Percentiles rank a stretch among this genome's conserved stretches.
These are phyloP conservation scores for Spodoptera frugiperda DNA, from an alignment of 1,140 invertebrate species.

Conservation along the genomic window DNA sequence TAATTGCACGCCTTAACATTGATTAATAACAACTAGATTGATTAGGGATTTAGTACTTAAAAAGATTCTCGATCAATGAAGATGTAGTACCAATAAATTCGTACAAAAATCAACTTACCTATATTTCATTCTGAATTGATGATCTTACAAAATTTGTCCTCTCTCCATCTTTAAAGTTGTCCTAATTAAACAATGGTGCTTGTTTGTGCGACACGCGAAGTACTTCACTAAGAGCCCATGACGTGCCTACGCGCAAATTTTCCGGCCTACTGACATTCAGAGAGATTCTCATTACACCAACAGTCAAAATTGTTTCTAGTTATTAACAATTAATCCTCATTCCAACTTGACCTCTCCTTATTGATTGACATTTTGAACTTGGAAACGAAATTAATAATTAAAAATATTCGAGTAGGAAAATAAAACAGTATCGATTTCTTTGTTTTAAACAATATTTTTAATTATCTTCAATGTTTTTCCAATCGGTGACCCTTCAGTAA, in stretches of 20 bases:
- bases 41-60: not conserved
- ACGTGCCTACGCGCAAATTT: constrained; percentile 58
- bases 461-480: no score
- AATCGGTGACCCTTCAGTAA: not conserved
- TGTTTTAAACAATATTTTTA: no score
- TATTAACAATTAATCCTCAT: constrained; percentile 55
- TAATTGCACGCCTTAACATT: no score
- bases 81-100: no score
- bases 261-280: constrained; percentile 48
- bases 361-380: constrained; percentile 52
- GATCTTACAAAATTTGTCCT: constrained; percentile 29
- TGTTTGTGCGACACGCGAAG: constrained; percentile 47
- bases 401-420: constrained; percentile 7
- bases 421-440: no score
- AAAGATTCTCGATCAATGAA: no score
- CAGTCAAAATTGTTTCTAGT: constrained; percentile 54
- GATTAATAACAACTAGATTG: no score
- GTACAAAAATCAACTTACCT: not conserved
- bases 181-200: constrained; percentile 52
- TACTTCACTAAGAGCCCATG: constrained; percentile 48
- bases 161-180: constrained; percentile 40
- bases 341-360: constrained; percentile 45
- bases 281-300: constrained; percentile 36
- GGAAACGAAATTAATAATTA: constrained; percentile 44
- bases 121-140: not conserved